Evolutionary conservation across 2,797 vertebrate species (phyloP).

Genomic region (Dipus sagitta): DNA sequence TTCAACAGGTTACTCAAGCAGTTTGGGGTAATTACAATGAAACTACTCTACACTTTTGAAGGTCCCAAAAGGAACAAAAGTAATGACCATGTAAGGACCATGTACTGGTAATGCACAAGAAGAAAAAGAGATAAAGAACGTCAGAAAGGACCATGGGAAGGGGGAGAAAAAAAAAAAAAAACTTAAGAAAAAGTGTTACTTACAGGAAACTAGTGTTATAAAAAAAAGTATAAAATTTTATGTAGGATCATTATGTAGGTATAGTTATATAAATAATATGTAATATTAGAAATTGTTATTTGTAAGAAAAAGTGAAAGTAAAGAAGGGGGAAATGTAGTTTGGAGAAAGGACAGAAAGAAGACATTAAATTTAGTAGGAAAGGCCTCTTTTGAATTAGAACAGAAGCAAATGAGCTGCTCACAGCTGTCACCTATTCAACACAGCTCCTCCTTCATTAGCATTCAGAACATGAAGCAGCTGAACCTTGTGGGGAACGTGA

Average conservation of each 20-base stretch:
- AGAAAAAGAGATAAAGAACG: not conserved
- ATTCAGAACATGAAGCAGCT: conserved; percentile 26
- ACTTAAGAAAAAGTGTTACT: not conserved
- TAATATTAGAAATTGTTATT: not conserved
- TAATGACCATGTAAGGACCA: not conserved
- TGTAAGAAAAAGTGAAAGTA: not conserved
- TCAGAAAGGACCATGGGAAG: not conserved
- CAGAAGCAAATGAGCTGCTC: not conserved
- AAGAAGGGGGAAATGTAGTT: not conserved
- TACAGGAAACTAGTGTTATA: not conserved
- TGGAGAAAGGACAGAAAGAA: conserved; percentile 7
- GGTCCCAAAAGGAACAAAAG: not conserved
- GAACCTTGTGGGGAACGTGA: conserved; percentile 29
- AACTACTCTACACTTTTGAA: not conserved
- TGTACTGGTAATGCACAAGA: not conserved
- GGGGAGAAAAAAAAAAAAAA: not conserved
- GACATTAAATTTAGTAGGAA: not conserved
- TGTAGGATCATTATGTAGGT: too few species aligned
- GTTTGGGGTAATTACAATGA: not conserved
- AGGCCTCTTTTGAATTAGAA: conserved; percentile 21
- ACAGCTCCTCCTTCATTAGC: not conserved
- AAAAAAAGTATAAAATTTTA: too few species aligned
- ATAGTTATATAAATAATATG: not conserved
- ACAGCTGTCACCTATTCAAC: conserved; percentile 21
- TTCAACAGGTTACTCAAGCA: not conserved